Evolutionary conservation across 1,140 invertebrate species (phyloP).

Genomic region (Sitodiplosis mosellana): DNA sequence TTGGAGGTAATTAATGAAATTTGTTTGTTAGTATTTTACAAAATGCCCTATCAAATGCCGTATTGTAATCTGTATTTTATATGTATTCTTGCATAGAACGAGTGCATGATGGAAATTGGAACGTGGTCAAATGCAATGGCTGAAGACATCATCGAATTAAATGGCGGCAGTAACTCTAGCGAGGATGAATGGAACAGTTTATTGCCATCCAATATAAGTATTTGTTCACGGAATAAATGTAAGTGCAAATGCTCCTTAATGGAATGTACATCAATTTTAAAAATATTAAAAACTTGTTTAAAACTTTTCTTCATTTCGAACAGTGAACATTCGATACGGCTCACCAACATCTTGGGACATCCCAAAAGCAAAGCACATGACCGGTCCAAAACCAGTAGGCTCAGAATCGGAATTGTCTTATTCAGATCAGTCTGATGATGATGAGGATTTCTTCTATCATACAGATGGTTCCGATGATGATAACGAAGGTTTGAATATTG

Average conservation of each 20-base stretch:
- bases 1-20: conserved; percentile 6
- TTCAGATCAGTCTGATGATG: conserved; percentile 3
- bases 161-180: conserved; percentile 8
- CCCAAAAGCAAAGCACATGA: neutral
- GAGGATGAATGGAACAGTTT: conserved; percentile 26
- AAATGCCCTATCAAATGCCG: no score
- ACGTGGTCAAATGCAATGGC: conserved; percentile 85
- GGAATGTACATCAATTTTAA: no score
- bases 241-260: neutral
- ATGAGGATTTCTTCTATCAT: conserved; percentile 4
- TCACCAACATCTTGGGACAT: conserved; percentile 31
- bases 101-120: conserved; percentile 58
- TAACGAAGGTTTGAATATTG: conserved; percentile 29
- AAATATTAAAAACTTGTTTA: neutral
- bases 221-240: conserved; percentile 16
- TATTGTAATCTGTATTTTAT: no score
- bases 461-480: conserved; percentile 13
- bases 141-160: conserved; percentile 17
- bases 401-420: conserved; percentile 10
- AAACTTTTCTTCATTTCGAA: neutral
- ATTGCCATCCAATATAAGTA: conserved; percentile 31
- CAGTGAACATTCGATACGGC: conserved; percentile 21
- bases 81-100: conserved; percentile 20
- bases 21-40: no score
- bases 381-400: conserved; percentile 2